phyloP scores from a whole-genome alignment of 2,888 invertebrate species.

The Zhuqinia jingwanae region DNA sequence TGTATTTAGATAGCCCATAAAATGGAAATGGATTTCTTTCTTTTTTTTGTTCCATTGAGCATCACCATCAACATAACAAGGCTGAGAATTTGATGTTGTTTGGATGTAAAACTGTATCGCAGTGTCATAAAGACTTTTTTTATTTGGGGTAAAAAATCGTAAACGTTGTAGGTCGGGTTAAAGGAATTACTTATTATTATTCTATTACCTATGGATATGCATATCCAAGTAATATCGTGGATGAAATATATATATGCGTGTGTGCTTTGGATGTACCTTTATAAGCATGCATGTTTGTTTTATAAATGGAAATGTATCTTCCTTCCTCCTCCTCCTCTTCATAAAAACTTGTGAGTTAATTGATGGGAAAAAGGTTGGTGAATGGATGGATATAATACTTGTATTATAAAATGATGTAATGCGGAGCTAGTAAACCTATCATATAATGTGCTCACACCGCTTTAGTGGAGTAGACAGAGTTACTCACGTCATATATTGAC shows the following conservation, averaged over 20 bases:
- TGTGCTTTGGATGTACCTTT: not conserved
- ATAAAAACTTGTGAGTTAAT: constrained; percentile 56
- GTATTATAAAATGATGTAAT: not conserved
- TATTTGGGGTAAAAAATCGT: constrained; percentile 11
- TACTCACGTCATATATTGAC: too few relatives aligned
- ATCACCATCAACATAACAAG: constrained; percentile 10
- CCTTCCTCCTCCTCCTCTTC: constrained; percentile 6
- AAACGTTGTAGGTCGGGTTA: constrained; percentile 44
- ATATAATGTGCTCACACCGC: too few relatives aligned
- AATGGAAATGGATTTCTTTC: constrained; percentile 59
- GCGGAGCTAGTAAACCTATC: too few relatives aligned
- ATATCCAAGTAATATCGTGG: not conserved
- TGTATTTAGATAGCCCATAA: constrained; percentile 56
- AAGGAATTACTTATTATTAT: constrained; percentile 40
- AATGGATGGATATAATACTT: constrained; percentile 4
- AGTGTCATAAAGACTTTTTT: constrained; percentile 39
- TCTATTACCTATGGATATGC: constrained; percentile 14
- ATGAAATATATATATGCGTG: not conserved
- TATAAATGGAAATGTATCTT: constrained; percentile 21
- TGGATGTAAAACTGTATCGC: constrained; percentile 25
- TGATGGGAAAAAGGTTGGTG: constrained; percentile 62
- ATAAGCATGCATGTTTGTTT: constrained; percentile 37
- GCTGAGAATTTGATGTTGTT: not conserved
- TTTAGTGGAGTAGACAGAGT: too few relatives aligned
- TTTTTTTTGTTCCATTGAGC: too few relatives aligned